Evolutionary conservation across 2,797 vertebrate species (phyloP), one percentile per base, ranked within the genome.

Genomic region (Anguilla pacifica): DNA sequence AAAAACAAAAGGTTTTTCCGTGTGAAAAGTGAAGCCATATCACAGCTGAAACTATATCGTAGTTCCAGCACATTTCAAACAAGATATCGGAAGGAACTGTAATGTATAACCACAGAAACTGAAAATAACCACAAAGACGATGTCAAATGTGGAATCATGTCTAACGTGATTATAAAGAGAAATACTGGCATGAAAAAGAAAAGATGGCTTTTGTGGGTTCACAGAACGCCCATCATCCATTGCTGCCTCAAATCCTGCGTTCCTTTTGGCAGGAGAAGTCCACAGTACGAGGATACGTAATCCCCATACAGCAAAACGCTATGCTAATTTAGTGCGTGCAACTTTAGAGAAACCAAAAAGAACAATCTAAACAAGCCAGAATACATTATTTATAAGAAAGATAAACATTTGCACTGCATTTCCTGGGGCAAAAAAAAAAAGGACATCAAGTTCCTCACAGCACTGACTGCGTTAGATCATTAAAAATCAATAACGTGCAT

Each of bases 361-460:
- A 67, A 67, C 22, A n/a, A 25, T 61, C 10, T 11, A 0, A 59
- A 25, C 15, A 64, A 64, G 22, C 70, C n/a, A 72, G n/a, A 6
- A 72, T 35, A 13, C 10, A 31, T 72, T 72, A n/a, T 72, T 72
- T 72, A 9, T 35, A 35, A 72, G 70, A 2, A 28, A 72, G 15
- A 72, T 35, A 72, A 39, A 77, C 72, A 77, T 77, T 39, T 43
- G 31, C 35, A 13, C 72, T 43, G 72, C 70, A 35, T 28, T 72
- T 72, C 70, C 28, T 72, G n/a, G 70, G 9, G 70, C n/a, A n/a
- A n/a, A 72, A 72, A 72, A n/a, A 64, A 28, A 72, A n/a, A 72
- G 72, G 72, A 77, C n/a, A n/a, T 67, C 22, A 25, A 67, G 25
- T n/a, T 77, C 19, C 17, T 77, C 72, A 13, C 31, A 77, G 35